A percentile compares a stretch with the other conserved stretches of the same genome.
These are phyloP conservation scores for Notothenia rossii DNA, from an alignment of 2,113 vertebrate genomes.

Conservation along the genomic window DNA sequence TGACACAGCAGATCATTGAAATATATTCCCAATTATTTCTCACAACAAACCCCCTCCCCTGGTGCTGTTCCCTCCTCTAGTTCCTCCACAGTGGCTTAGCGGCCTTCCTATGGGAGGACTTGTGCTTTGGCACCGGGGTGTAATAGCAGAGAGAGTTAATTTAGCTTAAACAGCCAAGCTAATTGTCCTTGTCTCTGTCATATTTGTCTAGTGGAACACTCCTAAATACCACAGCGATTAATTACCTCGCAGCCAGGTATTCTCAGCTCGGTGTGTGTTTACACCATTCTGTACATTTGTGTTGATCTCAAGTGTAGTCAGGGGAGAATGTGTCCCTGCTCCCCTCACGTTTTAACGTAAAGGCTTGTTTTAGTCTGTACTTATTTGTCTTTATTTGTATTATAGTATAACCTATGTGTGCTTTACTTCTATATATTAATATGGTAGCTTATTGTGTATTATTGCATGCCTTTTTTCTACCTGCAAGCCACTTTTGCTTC, in stretches of 20 bases:
- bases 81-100: conserved; percentile 73
- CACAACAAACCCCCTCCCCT: conserved; percentile 94
- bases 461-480: too few relatives aligned
- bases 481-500: too few relatives aligned
- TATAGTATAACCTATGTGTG: too few relatives aligned
- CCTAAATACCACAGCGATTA: conserved; percentile 99
- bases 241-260: conserved; percentile 87
- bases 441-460: too few relatives aligned
- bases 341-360: conserved; percentile 12
- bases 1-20: conserved; percentile 96
- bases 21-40: conserved; percentile 95
- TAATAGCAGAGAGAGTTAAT: conserved; percentile 98
- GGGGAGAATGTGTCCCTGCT: conserved; percentile 29
- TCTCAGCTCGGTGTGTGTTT: conserved; percentile 1
- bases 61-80: conserved; percentile 71
- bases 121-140: conserved; percentile 86
- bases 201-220: conserved; percentile 98
- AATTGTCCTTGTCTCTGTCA: conserved; percentile 99
- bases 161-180: conserved; percentile 98
- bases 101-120: conserved; percentile 94
- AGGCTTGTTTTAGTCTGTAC: conserved; percentile 10
- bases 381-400: too few relatives aligned
- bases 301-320: conserved; percentile 22
- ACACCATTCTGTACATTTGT: background rate
- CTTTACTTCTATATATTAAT: too few relatives aligned